These are phyloP conservation scores for Mactra quadrangularis DNA, from an alignment of 1,140 invertebrate species.

Conservation along the genomic window DNA sequence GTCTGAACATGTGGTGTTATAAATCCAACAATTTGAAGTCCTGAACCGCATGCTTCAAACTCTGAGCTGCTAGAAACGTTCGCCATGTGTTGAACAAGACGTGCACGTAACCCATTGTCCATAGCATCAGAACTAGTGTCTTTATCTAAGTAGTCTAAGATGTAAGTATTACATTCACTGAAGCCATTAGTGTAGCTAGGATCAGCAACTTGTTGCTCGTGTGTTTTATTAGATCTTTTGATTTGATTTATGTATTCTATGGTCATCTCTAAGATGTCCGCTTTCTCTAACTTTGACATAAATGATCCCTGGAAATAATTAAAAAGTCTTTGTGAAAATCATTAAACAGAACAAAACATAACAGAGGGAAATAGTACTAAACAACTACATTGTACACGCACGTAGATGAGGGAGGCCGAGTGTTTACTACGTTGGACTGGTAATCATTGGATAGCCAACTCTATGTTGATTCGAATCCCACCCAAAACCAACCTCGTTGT, in stretches of 20 bases:
- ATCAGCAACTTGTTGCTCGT: background rate
- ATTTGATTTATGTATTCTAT: slow-evolving; percentile 20
- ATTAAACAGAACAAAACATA: too few species aligned
- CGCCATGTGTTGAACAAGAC: background rate
- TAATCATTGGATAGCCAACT: too few species aligned
- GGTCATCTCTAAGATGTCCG: slow-evolving; percentile 31
- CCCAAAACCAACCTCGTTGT: too few species aligned
- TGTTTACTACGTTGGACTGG: too few species aligned
- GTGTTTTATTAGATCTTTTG: background rate
- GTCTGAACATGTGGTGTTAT: too few species aligned
- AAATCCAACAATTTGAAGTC: too few species aligned
- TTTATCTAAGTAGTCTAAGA: background rate
- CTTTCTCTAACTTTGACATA: slow-evolving; percentile 33
- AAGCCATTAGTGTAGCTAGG: background rate
- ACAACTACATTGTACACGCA: too few species aligned
- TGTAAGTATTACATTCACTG: slow-evolving; percentile 13
- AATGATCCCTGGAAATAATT: background rate
- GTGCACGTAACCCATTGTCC: background rate
- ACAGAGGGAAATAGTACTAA: too few species aligned
- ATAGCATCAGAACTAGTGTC: background rate
- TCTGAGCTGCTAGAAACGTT: background rate
- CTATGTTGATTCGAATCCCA: too few species aligned
- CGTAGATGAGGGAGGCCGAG: too few species aligned
- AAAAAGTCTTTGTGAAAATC: too few species aligned
- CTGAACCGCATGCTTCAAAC: background rate